These are phyloP conservation scores for Lordiphosa andalusiaca DNA, from an alignment of 2,888 invertebrate genomes.

Conservation along the genomic window DNA sequence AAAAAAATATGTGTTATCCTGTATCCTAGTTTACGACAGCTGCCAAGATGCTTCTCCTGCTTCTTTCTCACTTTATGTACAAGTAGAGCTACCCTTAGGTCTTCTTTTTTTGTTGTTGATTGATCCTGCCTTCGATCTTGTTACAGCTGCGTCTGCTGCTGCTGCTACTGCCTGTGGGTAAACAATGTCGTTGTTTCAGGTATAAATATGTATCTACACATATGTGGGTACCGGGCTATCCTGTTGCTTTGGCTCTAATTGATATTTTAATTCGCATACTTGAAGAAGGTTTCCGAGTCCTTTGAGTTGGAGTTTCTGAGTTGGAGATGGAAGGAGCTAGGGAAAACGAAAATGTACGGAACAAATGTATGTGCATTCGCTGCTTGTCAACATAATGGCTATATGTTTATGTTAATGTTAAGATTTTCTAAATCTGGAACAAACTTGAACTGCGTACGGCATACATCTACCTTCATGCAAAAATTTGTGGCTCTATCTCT, in stretches of 20 bases:
- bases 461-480: no score
- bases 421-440: no score
- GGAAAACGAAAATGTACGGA: no score
- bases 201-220: conserved; percentile 22
- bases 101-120: conserved; percentile 41
- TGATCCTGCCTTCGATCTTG: conserved; percentile 61
- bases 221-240: conserved; percentile 17
- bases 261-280: conserved; percentile 13
- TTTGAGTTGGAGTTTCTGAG: no score
- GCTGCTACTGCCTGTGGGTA: conserved; percentile 11
- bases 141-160: conserved; percentile 60
- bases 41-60: conserved; percentile 37
- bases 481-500: no score
- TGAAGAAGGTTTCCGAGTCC: no score
- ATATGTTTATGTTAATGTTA: no score
- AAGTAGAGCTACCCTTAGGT: conserved; percentile 36
- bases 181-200: conserved; percentile 1
- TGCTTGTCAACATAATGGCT: no score
- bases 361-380: no score
- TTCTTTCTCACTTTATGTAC: conserved; percentile 3
- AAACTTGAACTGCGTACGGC: no score
- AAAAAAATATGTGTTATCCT: conserved; percentile 29
- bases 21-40: conserved; percentile 60
- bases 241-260: conserved; percentile 32
- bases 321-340: no score